phyloP scores from a whole-genome alignment of 2,888 invertebrate species.

The Girardia tigrina region DNA sequence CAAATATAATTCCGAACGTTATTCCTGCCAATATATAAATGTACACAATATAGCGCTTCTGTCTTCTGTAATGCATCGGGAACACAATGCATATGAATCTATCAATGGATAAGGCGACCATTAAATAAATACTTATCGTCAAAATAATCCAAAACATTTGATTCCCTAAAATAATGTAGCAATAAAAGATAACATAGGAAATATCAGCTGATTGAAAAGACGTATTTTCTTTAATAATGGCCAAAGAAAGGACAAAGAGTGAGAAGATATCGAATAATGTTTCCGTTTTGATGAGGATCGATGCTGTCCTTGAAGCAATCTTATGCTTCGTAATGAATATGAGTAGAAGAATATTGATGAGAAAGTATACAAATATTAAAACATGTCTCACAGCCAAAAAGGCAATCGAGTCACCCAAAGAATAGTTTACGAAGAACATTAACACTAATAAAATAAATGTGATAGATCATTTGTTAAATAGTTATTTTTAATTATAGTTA shows the following conservation, averaged over 20 bases:
- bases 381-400: background rate
- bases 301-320: background rate
- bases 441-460: no score
- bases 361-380: background rate
- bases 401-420: background rate
- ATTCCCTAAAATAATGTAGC: background rate
- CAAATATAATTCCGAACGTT: background rate
- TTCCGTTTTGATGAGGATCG: background rate
- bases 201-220: background rate
- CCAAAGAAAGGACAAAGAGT: background rate
- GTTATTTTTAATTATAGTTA: no score
- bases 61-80: background rate
- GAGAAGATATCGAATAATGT: background rate
- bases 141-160: background rate
- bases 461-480: no score
- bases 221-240: background rate
- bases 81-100: background rate
- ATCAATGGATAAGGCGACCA: background rate
- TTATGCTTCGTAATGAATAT: background rate
- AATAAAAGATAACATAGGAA: background rate
- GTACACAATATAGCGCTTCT: background rate
- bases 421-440: background rate
- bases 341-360: background rate
- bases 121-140: background rate
- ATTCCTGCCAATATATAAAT: background rate